Percentiles rank a stretch among this genome's conserved stretches.
These are phyloP conservation scores for Podarcis raffonei DNA, from an alignment of 2,113 vertebrate genomes.

Conservation along the genomic window DNA sequence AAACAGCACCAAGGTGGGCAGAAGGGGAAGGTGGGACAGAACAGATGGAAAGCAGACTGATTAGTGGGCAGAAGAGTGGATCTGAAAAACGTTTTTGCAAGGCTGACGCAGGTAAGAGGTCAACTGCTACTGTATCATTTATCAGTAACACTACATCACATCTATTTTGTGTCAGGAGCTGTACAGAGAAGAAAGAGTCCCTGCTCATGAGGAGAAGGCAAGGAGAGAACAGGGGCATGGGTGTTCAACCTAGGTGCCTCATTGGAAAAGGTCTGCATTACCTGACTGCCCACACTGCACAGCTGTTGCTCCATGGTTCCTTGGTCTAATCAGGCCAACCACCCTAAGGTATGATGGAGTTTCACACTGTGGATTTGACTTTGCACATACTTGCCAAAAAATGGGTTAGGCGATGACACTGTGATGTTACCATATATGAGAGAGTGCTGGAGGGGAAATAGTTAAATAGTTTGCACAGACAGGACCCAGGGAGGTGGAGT, in stretches of 20 bases:
- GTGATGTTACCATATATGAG: no score
- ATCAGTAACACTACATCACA: background rate
- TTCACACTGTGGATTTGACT: no score
- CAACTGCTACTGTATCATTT: background rate
- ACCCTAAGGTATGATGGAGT: no score
- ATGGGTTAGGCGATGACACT: background rate
- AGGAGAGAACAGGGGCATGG: background rate
- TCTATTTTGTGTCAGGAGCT: background rate
- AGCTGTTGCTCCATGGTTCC: no score
- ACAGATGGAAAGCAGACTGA: background rate
- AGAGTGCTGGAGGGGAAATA: no score
- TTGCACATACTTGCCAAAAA: no score
- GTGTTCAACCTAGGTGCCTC: background rate
- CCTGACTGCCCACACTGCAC: no score
- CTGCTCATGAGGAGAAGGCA: background rate
- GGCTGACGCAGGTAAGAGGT: background rate
- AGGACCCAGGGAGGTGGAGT: no score
- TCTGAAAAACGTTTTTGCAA: background rate
- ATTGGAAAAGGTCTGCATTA: background rate
- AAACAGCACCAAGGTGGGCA: background rate
- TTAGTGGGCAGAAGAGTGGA: background rate
- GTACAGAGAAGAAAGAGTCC: background rate
- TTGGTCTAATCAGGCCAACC: no score
- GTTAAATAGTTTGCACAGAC: no score
- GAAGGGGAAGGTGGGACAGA: background rate